phyloP scores from a whole-genome alignment of 2,113 vertebrate genomes.

The Sebastes schlegelii region DNA sequence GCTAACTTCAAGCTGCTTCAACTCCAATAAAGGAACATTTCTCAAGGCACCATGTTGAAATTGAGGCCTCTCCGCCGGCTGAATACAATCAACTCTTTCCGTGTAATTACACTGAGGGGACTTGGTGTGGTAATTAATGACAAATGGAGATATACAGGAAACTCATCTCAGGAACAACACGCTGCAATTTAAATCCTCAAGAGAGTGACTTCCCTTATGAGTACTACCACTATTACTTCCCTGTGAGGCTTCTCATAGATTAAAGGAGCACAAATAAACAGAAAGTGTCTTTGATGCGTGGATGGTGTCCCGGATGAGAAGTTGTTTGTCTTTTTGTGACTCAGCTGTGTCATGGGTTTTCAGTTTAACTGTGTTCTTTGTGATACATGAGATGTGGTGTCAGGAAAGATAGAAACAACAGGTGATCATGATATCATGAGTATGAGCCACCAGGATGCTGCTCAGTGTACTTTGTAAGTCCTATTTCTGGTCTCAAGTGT shows the following conservation, averaged over 20 bases:
- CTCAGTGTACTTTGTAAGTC: neutral
- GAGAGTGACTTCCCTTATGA: slow-evolving; percentile 43
- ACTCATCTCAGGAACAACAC: slow-evolving; percentile 31
- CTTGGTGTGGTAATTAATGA: slow-evolving; percentile 33
- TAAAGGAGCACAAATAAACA: slow-evolving; percentile 47
- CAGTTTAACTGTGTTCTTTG: slow-evolving; percentile 7
- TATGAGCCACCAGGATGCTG: neutral
- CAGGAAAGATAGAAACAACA: slow-evolving; percentile 8
- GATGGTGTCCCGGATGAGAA: neutral
- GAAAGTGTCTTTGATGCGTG: slow-evolving; percentile 24
- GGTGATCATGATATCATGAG: slow-evolving; percentile 16
- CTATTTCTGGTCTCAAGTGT: slow-evolving; percentile 16
- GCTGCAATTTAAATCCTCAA: slow-evolving; percentile 26
- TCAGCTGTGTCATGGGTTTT: neutral
- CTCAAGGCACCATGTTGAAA: slow-evolving; percentile 28
- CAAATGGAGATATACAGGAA: slow-evolving; percentile 16
- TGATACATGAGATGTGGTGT: neutral
- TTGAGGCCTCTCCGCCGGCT: slow-evolving; percentile 6
- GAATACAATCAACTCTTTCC: slow-evolving; percentile 24
- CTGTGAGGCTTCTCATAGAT: slow-evolving; percentile 33
- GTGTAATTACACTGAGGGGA: neutral
- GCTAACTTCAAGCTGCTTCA: slow-evolving; percentile 2
- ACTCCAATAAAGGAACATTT: neutral
- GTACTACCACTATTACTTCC: slow-evolving; percentile 31
- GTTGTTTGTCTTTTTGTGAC: slow-evolving; percentile 24